These are phyloP conservation scores for Stigmatopora argus DNA, from an alignment of 2,113 vertebrate genomes.

Conservation along the genomic window DNA sequence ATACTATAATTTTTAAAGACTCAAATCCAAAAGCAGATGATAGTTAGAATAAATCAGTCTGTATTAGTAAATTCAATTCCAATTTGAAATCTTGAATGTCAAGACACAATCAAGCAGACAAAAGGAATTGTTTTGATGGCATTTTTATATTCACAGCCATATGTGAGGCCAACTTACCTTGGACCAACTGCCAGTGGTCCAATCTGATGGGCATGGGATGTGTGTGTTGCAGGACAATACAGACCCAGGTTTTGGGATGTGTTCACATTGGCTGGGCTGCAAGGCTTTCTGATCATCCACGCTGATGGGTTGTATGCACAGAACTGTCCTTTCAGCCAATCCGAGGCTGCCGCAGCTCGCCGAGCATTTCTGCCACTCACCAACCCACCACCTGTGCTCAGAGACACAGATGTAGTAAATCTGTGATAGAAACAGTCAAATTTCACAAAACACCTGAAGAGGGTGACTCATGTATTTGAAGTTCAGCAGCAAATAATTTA, in stretches of 20 bases:
- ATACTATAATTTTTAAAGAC: too few relatives aligned
- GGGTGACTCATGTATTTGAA: not conserved
- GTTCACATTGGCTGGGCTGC: constrained; percentile 66
- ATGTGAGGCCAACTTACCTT: constrained; percentile 69
- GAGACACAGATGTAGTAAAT: constrained; percentile 18
- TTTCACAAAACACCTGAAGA: not conserved
- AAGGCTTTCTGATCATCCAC: constrained; percentile 81
- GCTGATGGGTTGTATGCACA: constrained; percentile 82
- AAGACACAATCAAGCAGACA: not conserved
- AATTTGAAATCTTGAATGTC: not conserved
- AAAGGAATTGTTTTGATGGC: not conserved
- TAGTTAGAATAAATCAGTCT: not conserved
- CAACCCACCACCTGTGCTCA: constrained; percentile 83
- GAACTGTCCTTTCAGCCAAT: constrained; percentile 72
- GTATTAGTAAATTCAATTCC: not conserved
- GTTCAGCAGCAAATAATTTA: not conserved
- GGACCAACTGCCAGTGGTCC: constrained; percentile 82
- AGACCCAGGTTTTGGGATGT: constrained; percentile 72
- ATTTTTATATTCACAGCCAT: not conserved
- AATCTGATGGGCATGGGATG: constrained; percentile 78
- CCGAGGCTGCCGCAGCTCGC: constrained; percentile 74
- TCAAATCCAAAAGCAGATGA: not conserved
- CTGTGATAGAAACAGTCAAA: constrained; percentile 4
- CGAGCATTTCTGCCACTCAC: constrained; percentile 86
- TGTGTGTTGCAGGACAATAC: constrained; percentile 69